Conservation (phyloP, 2,797 vertebrate species). For the Sebastes iracundus region DNA sequence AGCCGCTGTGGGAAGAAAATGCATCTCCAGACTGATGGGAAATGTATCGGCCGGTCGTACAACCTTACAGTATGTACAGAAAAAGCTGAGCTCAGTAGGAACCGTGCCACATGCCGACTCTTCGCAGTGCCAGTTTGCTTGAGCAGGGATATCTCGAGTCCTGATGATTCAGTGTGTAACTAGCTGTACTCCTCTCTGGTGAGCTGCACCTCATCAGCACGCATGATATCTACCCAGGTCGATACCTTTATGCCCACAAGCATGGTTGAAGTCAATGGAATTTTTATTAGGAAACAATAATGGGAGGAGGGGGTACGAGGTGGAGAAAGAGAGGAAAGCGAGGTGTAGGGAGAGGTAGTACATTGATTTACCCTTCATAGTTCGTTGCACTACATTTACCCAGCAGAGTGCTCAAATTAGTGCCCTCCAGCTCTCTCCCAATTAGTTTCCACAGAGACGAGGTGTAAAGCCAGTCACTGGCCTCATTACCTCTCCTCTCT, state of each 20-base stretch:
- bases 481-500: constrained; percentile 83
- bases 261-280: constrained; percentile 73
- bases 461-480: constrained; percentile 85
- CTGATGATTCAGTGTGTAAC: constrained; percentile 36
- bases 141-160: constrained; percentile 5
- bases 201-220: constrained; percentile 63
- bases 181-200: constrained; percentile 34
- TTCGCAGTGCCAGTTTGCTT: background rate
- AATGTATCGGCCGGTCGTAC: background rate
- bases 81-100: background rate
- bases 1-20: constrained; percentile 19
- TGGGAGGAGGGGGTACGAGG: constrained; percentile 26
- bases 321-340: constrained; percentile 41
- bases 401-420: constrained; percentile 85
- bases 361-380: constrained; percentile 88
- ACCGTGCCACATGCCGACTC: constrained; percentile 7
- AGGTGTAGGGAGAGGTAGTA: constrained; percentile 75
- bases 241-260: constrained; percentile 68
- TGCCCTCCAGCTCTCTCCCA: constrained; percentile 85
- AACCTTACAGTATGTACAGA: constrained; percentile 4
- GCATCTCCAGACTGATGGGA: constrained; percentile 19
- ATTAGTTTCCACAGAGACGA: constrained; percentile 86
- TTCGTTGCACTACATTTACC: constrained; percentile 86
- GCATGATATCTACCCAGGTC: constrained; percentile 60
- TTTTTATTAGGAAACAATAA: constrained; percentile 80